Evolutionary conservation across 2,113 vertebrate genomes (phyloP).

Genomic region (Speoplatyrhinus poulsoni): DNA sequence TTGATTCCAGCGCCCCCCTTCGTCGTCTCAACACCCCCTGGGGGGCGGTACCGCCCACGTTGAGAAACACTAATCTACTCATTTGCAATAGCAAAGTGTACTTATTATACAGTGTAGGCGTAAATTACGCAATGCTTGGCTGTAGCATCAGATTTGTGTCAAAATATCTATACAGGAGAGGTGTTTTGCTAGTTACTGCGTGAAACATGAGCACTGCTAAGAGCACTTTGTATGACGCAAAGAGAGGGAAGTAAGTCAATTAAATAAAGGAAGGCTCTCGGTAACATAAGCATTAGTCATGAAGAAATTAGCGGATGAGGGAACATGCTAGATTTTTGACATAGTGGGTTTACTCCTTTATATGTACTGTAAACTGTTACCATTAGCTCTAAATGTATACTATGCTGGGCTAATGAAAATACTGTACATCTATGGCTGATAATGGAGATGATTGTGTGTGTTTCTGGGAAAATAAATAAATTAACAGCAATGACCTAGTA

Average conservation of each 20-base stretch:
- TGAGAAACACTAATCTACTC: too few species aligned
- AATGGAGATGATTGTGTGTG: background rate
- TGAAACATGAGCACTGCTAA: background rate
- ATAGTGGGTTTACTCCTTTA: too few species aligned
- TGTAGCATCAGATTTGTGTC: constrained; percentile 18
- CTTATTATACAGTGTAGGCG: constrained; percentile 13
- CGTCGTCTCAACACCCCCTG: too few species aligned
- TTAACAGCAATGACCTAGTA: background rate
- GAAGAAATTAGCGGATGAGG: background rate
- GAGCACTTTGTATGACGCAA: too few species aligned
- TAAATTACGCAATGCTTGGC: constrained; percentile 16
- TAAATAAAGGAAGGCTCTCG: background rate
- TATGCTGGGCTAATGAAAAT: background rate
- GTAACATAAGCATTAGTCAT: background rate
- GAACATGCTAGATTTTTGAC: background rate
- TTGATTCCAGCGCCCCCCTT: too few species aligned
- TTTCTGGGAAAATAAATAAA: constrained; percentile 18
- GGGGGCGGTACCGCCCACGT: too few species aligned
- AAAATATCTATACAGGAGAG: background rate
- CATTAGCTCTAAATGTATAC: constrained; percentile 2
- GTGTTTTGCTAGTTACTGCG: background rate
- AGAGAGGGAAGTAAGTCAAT: too few species aligned
- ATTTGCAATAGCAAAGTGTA: constrained; percentile 37
- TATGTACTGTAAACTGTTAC: too few species aligned
- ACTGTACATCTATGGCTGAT: too few species aligned